Evolutionary conservation across 2,888 invertebrate species (phyloP).

Genomic region (Acleris sparsana): DNA sequence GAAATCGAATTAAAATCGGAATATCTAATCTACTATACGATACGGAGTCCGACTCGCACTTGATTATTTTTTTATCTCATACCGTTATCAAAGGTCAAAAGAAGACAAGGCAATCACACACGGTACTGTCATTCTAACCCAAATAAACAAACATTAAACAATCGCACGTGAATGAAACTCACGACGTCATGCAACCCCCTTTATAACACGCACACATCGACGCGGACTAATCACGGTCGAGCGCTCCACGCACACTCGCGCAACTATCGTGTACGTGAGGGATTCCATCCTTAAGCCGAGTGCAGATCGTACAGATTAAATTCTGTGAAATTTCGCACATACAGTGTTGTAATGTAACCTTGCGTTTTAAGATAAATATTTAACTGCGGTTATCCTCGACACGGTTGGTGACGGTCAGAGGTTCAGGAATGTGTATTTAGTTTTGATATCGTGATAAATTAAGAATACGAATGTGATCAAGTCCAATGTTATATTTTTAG

Average conservation of each 20-base stretch:
- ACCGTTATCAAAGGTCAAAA: slow-evolving; percentile 12
- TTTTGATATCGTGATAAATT: background rate
- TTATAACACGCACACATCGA: slow-evolving; percentile 15
- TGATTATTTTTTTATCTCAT: background rate
- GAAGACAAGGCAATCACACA: background rate
- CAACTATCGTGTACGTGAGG: background rate
- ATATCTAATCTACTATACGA: too few species aligned
- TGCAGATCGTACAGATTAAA: slow-evolving; percentile 23
- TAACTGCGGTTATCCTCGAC: slow-evolving; percentile 32
- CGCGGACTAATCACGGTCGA: slow-evolving; percentile 1
- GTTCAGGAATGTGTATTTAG: slow-evolving; percentile 19
- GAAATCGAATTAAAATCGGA: too few species aligned
- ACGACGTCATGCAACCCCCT: slow-evolving; percentile 21
- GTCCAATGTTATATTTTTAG: too few species aligned
- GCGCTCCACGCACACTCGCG: slow-evolving; percentile 23
- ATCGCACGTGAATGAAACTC: slow-evolving; percentile 10
- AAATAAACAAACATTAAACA: slow-evolving; percentile 18
- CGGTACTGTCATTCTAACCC: slow-evolving; percentile 14
- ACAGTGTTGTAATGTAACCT: slow-evolving; percentile 23
- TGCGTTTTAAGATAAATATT: slow-evolving; percentile 33
- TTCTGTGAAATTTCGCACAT: slow-evolving; percentile 31
- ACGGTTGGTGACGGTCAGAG: slow-evolving; percentile 23
- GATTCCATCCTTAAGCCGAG: slow-evolving; percentile 18
- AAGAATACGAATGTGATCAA: too few species aligned
- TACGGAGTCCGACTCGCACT: too few species aligned